A percentile compares a stretch with the other conserved stretches of the same genome.
Evolutionary conservation across 2,888 invertebrate genomes (phyloP).

Genomic region (Hydroisotoma schaefferi): DNA sequence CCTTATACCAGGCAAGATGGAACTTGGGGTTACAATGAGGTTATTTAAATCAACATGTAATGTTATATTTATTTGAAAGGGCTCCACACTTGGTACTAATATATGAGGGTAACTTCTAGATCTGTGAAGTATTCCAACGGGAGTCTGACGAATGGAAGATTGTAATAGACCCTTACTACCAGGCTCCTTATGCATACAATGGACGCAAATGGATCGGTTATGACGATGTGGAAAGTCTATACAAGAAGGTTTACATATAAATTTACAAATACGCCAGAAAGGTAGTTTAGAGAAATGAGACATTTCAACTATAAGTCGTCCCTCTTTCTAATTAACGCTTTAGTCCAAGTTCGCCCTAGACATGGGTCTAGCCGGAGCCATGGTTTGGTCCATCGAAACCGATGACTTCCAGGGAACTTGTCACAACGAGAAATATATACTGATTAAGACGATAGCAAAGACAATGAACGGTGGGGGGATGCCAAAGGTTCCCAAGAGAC

Average conservation of each 20-base stretch:
- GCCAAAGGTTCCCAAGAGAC: slow-evolving; percentile 26
- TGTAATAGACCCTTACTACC: slow-evolving; percentile 58
- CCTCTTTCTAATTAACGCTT: background rate
- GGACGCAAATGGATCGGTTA: slow-evolving; percentile 66
- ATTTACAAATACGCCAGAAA: background rate
- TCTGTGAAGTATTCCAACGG: slow-evolving; percentile 50
- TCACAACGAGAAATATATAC: slow-evolving; percentile 32
- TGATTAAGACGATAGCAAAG: slow-evolving; percentile 29
- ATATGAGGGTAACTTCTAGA: too few relatives aligned
- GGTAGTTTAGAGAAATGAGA: background rate
- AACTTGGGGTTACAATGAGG: slow-evolving; percentile 52
- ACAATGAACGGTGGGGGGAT: slow-evolving; percentile 30
- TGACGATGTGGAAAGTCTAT: slow-evolving; percentile 61
- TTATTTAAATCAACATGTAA: too few relatives aligned
- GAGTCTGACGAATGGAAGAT: slow-evolving; percentile 55
- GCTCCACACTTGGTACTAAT: background rate
- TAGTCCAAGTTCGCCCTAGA: slow-evolving; percentile 29
- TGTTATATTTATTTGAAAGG: too few relatives aligned
- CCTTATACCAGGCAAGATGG: slow-evolving; percentile 52
- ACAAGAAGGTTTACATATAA: slow-evolving; percentile 53
- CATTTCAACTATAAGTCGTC: background rate
- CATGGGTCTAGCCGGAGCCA: slow-evolving; percentile 35
- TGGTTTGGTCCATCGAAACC: slow-evolving; percentile 46
- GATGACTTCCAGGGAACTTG: slow-evolving; percentile 48
- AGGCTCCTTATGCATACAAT: slow-evolving; percentile 62